Evolutionary conservation across 2,113 vertebrate genomes (phyloP), one percentile per base, ranked within the genome.

Genomic region (Phaethornis superciliosus): DNA sequence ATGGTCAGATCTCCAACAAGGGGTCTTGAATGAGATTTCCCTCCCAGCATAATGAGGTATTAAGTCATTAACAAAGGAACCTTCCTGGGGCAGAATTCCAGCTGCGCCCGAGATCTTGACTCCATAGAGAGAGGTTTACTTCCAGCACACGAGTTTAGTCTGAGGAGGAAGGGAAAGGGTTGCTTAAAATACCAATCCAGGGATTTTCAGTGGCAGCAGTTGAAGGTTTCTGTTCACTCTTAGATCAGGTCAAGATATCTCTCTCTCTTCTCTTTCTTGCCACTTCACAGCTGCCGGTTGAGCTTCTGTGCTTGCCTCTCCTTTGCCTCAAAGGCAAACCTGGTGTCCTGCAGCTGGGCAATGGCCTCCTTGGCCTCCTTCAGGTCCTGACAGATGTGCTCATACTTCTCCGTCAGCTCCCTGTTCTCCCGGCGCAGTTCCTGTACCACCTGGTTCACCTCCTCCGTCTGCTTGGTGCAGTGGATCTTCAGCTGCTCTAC

Each of bases 251-350:
- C 78, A 78, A 89, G 70, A 94, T 79, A 94, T 83, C 59, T 89
- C 78, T 80, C 78, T 80, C 7, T 6, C 44, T 81, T 82, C 52
- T 89, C 32, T 51, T 63, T 70, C 33, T 33, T 83, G 32, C 30
- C 2, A 1, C 49, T 90, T 98, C 96, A 98, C 78, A 99, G 98
- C 83, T 99, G 98, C 47, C 98, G 95, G 91, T 98, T 98, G 64
- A 99, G 98, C 95, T 99, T 99, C 97, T 98, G 98, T 23, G 98
- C 99, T 97, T 99, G 99, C 54, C 98, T 92, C 59, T 98, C 98
- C 96, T 98, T 98, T 12, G 98, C 98, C n/a, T 99, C 98, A 40
- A 98, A 98, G 77, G 98, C 98, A 37, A 98, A 97, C 85, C 98
- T 98, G 15, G 98, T 98, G 90, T 98, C 98, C 96, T 98, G 97